phyloP scores from a whole-genome alignment of 1,140 invertebrate species.

The Euschistus heros region DNA sequence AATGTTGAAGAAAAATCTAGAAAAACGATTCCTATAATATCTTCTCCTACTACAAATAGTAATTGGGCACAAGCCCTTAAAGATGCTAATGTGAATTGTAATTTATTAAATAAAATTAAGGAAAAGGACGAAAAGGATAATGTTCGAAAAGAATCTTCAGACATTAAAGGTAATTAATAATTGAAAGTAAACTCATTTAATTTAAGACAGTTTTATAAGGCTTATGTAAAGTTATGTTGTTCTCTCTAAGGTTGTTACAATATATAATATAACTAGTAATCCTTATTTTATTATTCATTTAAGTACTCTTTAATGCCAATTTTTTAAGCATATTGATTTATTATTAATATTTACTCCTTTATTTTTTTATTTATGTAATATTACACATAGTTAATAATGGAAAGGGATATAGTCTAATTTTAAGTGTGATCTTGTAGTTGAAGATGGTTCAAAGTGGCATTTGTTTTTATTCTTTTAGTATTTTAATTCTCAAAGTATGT shows the following conservation, averaged over 20 bases:
- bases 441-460: too few species aligned
- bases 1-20: not conserved
- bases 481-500: too few species aligned
- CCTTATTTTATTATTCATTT: too few species aligned
- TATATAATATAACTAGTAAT: not conserved
- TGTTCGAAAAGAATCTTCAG: conserved; percentile 2
- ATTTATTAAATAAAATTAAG: conserved; percentile 7
- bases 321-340: too few species aligned
- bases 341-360: too few species aligned
- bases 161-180: conserved; percentile 12
- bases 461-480: too few species aligned
- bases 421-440: too few species aligned
- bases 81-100: conserved; percentile 1
- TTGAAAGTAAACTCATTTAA: not conserved
- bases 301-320: too few species aligned
- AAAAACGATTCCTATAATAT: not conserved
- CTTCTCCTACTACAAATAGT: not conserved
- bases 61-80: conserved; percentile 17
- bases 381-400: too few species aligned
- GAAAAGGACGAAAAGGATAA: conserved; percentile 1
- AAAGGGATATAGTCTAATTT: too few species aligned
- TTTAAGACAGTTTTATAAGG: not conserved
- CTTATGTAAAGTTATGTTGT: not conserved
- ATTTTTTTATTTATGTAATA: too few species aligned
- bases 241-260: not conserved